Evolutionary conservation across 2,797 vertebrate species (phyloP).

Genomic region (Sebastes goodei): DNA sequence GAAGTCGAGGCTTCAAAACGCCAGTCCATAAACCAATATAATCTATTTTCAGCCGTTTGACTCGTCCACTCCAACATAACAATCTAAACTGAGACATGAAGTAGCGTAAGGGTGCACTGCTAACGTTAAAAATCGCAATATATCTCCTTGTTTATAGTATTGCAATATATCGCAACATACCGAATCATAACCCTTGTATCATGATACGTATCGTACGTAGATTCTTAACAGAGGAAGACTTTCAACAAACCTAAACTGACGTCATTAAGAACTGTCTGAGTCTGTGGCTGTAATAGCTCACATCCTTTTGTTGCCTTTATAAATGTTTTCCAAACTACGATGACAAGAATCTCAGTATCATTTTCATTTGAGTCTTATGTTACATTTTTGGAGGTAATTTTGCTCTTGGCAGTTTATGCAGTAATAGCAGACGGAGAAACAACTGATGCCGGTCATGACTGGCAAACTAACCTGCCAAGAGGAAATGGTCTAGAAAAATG

Average conservation of each 20-base stretch:
- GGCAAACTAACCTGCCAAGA: slow-evolving; percentile 5
- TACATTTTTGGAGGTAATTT: neutral
- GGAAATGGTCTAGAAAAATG: neutral
- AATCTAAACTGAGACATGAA: too few relatives aligned
- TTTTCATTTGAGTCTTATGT: slow-evolving; percentile 6
- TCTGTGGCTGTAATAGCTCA: neutral
- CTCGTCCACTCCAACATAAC: too few relatives aligned
- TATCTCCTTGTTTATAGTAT: neutral
- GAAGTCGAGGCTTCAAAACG: too few relatives aligned
- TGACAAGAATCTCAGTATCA: neutral
- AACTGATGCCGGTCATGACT: neutral
- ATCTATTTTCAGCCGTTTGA: too few relatives aligned
- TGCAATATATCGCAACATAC: neutral
- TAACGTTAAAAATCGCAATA: neutral
- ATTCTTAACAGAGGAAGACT: neutral
- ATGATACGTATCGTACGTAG: neutral
- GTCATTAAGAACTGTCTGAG: neutral
- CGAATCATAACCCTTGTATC: neutral
- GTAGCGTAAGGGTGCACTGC: rapidly evolving
- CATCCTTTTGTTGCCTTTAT: neutral
- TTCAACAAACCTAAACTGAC: neutral
- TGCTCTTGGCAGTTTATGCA: neutral
- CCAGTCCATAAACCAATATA: too few relatives aligned
- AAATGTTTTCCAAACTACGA: neutral
- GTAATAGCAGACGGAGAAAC: neutral